Evolutionary conservation across 2,888 invertebrate species (phyloP).

Genomic region (Orthonychiurus folsomi): DNA sequence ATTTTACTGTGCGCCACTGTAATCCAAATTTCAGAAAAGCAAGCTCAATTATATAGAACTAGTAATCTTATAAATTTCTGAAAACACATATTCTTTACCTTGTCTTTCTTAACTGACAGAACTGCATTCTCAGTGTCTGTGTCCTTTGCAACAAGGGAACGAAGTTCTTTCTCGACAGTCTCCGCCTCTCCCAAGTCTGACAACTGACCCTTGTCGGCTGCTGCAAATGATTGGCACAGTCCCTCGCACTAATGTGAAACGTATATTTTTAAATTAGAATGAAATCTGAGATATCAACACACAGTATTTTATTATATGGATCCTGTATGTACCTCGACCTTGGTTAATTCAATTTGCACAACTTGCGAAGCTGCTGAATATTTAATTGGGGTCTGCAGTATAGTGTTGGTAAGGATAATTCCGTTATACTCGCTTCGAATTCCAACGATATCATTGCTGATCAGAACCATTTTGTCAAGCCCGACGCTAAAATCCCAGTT

Average conservation of each 20-base stretch:
- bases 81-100: conserved; percentile 24
- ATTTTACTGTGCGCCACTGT: conserved; percentile 84
- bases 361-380: conserved; percentile 58
- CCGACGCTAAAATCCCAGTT: conserved; percentile 44
- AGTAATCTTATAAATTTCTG: conserved; percentile 8
- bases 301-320: too few relatives aligned
- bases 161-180: conserved; percentile 34
- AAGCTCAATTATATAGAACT: too few relatives aligned
- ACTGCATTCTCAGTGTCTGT: conserved; percentile 5
- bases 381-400: conserved; percentile 70
- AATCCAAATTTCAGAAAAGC: too few relatives aligned
- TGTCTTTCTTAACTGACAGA: conserved; percentile 36
- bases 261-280: too few relatives aligned
- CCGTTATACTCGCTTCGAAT: conserved; percentile 85
- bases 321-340: conserved; percentile 70
- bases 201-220: conserved; percentile 26
- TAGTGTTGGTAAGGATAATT: conserved; percentile 76
- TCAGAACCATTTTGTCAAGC: conserved; percentile 73
- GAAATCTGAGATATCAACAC: too few relatives aligned
- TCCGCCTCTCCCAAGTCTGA: conserved; percentile 19
- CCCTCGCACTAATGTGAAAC: conserved; percentile 38
- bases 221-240: conserved; percentile 35
- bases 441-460: conserved; percentile 71
- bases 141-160: conserved; percentile 27
- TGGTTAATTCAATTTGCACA: conserved; percentile 72